Percentiles rank a stretch among this genome's conserved stretches.
These are phyloP conservation scores for Ictalurus punctatus DNA, from an alignment of 2,113 vertebrate genomes.

Conservation along the genomic window DNA sequence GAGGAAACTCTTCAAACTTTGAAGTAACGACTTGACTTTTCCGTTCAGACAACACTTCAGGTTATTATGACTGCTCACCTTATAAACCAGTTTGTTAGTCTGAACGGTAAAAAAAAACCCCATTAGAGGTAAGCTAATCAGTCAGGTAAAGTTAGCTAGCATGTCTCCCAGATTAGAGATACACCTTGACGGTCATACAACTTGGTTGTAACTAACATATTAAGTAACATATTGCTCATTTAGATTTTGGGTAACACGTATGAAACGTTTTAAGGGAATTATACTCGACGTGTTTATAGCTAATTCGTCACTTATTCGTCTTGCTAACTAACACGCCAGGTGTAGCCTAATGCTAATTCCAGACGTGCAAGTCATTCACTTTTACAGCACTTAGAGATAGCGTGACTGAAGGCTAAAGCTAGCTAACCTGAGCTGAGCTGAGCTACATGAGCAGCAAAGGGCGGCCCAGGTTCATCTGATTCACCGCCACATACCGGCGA, in stretches of 20 bases:
- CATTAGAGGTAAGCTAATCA: neutral
- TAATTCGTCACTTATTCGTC: neutral
- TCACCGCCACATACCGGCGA: slow-evolving; percentile 13
- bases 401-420: slow-evolving; percentile 49
- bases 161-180: neutral
- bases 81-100: neutral
- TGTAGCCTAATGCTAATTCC: slow-evolving; percentile 45
- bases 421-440: slow-evolving; percentile 29
- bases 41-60: neutral
- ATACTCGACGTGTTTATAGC: neutral
- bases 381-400: slow-evolving; percentile 38
- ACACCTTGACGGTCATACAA: neutral
- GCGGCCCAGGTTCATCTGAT: slow-evolving; percentile 6
- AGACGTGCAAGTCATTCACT: slow-evolving; percentile 61
- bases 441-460: slow-evolving; percentile 27
- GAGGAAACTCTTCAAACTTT: neutral
- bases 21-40: neutral
- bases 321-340: slow-evolving; percentile 30
- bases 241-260: neutral
- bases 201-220: neutral
- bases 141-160: slow-evolving; percentile 27
- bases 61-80: neutral
- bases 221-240: no score
- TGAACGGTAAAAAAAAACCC: neutral
- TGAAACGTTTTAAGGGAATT: neutral